Conservation (phyloP, 2,797 vertebrate genomes). For the Distichodus sexfasciatus region DNA sequence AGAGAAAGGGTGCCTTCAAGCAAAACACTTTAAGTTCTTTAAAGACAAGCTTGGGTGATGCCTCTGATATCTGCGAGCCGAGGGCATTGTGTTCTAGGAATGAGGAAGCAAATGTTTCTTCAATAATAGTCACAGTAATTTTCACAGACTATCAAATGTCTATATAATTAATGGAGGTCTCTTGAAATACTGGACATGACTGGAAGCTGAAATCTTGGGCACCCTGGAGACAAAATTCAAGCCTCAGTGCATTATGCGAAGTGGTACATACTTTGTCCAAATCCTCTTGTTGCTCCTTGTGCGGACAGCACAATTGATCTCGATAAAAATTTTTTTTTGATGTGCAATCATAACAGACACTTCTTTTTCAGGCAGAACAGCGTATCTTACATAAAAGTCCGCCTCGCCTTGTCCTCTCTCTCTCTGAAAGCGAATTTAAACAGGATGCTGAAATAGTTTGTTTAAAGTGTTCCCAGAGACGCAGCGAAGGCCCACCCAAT, state of each 20-base stretch:
- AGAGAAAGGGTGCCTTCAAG: too few relatives aligned
- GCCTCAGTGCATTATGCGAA: not conserved
- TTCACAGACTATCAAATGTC: too few relatives aligned
- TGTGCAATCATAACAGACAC: conserved; percentile 9
- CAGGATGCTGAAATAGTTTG: conserved; percentile 87
- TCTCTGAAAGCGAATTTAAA: conserved; percentile 81
- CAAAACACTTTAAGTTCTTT: too few relatives aligned
- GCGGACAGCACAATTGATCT: not conserved
- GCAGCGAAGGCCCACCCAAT: conserved; percentile 80
- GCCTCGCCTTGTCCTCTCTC: conserved; percentile 60
- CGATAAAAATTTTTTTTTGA: not conserved
- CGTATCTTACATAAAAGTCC: conserved; percentile 63
- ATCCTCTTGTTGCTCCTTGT: not conserved
- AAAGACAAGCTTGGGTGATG: too few relatives aligned
- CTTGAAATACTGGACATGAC: not conserved
- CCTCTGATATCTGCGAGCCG: too few relatives aligned
- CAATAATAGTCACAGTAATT: too few relatives aligned
- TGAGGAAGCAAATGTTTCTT: too few relatives aligned
- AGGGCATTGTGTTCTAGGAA: too few relatives aligned
- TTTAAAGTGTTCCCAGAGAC: conserved; percentile 84
- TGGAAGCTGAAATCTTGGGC: not conserved
- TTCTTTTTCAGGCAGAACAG: conserved; percentile 13
- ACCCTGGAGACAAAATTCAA: too few relatives aligned
- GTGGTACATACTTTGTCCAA: not conserved
- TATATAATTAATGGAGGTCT: too few relatives aligned